Evolutionary conservation across 64 coral and sea anemone species (phyloP).

Genomic region (Montipora sp.): DNA sequence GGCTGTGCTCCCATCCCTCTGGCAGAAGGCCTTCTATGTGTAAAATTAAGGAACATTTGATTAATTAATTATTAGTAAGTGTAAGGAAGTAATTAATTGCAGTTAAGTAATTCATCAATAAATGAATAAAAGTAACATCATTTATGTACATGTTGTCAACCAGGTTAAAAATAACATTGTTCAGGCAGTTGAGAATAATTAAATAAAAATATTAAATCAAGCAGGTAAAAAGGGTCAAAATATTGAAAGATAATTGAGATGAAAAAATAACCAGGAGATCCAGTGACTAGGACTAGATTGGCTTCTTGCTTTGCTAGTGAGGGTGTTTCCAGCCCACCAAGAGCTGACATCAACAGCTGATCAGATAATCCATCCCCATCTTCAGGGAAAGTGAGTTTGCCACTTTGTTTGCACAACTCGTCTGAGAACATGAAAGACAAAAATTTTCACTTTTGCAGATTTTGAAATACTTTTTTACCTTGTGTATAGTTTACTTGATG

Average conservation of each 20-base stretch:
- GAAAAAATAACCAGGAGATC: neutral
- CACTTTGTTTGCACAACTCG: neutral
- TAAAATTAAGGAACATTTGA: neutral
- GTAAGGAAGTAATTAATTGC: neutral
- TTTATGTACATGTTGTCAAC: neutral
- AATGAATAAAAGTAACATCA: neutral
- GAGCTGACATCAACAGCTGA: neutral
- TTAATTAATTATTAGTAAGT: neutral
- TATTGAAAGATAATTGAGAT: too few species aligned
- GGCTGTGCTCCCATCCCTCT: slow-evolving; percentile 25
- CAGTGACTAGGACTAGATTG: neutral
- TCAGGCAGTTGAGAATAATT: too few species aligned
- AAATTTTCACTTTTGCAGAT: too few species aligned
- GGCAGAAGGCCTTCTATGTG: neutral
- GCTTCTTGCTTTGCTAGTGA: neutral
- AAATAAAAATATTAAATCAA: too few species aligned
- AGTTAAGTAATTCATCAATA: neutral
- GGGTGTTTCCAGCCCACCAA: neutral
- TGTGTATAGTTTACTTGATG: neutral
- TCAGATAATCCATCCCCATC: neutral
- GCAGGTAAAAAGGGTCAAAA: neutral
- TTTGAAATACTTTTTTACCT: neutral
- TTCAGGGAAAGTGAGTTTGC: neutral
- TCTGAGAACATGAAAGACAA: neutral
- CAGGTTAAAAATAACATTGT: neutral